Base-by-base conservation (phyloP, 2,797 vertebrate genomes). In the Hoplostethus atlanticus region DNA sequence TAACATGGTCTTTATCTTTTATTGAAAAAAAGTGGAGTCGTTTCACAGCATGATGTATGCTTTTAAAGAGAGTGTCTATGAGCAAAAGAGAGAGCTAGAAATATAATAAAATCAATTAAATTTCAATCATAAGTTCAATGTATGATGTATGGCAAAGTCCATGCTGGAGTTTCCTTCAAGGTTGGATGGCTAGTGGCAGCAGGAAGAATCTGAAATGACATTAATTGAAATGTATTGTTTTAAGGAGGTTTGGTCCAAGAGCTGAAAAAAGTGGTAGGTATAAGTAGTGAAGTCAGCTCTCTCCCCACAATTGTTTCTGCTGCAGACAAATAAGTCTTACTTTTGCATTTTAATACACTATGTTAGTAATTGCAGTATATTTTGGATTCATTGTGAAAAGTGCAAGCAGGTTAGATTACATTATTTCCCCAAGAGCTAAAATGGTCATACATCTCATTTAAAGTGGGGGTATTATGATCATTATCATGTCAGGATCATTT, bases 1-100 rank as follows among this genome's bases (percentile, higher is more conserved):
- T 94, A 94, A 91, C 87, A 90, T 84, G 84, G 84, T 90, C 91
- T 93, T 93, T 92, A 94, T 93, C 92, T 94, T 91, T 88, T 89
- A 89, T 88, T 90, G 85, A 88, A 91, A 89, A 47, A 90, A 88
- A 88, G 83, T 86, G 38, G 47, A 91, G 85, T 79, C 79, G 31
- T 91, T 93, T 90, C 82, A 54, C 77, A 79, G 77, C 78, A 50
- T 85, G 91, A 92, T 91, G 71, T 91, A 89, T 92, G 87, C 77
- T 82, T 86, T 82, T 70, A 84, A 83, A 87, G 78, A 84, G 72
- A 83, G 77, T 74, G 76, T 73, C 68, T 87, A 86, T 76, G 71
- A 84, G 56, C 59, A 64, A 65, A 72, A 60, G 68, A 69, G 51
- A 81, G 63, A 36, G 48, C 55, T 55, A 53, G 52, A 75, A 84